Base-by-base conservation (phyloP, 2,113 vertebrate species). In the Hylia prasina region DNA sequence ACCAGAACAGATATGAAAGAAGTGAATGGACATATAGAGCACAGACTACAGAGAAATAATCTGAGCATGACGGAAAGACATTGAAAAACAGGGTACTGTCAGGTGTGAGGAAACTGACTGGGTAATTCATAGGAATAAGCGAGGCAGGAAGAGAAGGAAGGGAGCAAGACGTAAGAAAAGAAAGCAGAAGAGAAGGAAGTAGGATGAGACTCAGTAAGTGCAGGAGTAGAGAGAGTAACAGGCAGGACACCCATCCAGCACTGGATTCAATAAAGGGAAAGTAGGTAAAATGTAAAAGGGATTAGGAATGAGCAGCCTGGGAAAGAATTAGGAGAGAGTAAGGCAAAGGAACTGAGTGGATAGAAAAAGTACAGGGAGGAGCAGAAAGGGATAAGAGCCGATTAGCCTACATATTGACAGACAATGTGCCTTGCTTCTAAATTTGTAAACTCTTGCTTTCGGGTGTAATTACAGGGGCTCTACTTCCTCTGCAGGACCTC, bases 391-490 rank as follows among this genome's bases (percentile, higher is more conserved):
- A 39, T 94, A 96, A 94, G 89, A 94, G 60, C 87, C 0, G 68
- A 96, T 95, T 93, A 97, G 89, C 94, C 93, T 95, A 87, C 83
- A 95, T 94, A 66, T 79, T 84, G 73, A 63, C 66, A 92, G 85
- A 86, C 86, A 96, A 61, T 35, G 64, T 66, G 85, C 50, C 69
- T 68, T 42, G 61, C 94, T 91, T 73, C 83, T 96, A 2, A 51
- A 77, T 81, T 87, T 81, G 69, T 86, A 70, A 94, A 88, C 82
- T 87, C 71, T 66, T 27, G 30, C 71, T 40, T 70, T 61, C 0
- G 10, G 53, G 47, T 39, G 31, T 45, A 82, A 65, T 17, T 44
- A 90, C 7, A 91, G 56, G 37, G 39, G 7, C 63, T 92, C n/a
- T 80, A 4, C 50, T 82, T 90, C 24, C 82, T 56, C 80, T 70